Evolutionary conservation across 2,888 invertebrate genomes (phyloP).

Genomic region (Eupithecia exiguata): DNA sequence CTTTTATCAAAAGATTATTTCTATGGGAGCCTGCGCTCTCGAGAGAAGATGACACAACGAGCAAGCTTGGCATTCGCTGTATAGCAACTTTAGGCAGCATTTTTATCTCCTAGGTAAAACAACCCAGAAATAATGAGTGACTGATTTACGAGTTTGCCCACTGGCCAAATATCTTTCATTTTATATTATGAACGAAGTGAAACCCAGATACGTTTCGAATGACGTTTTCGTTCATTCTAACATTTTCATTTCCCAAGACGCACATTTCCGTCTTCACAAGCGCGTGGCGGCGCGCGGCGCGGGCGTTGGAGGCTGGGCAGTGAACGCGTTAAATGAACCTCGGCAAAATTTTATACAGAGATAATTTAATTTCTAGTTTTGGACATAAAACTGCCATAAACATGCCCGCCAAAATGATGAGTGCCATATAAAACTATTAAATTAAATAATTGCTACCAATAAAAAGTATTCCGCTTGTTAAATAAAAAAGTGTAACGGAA

Average conservation of each 20-base stretch:
- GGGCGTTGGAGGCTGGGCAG: no score
- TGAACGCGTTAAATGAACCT: background rate
- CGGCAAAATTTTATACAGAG: background rate
- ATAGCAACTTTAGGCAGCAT: background rate
- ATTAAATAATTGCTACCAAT: conserved; percentile 15
- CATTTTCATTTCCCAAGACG: no score
- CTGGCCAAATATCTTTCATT: background rate
- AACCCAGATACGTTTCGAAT: conserved; percentile 4
- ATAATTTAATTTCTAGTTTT: background rate
- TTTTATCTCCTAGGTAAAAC: conserved; percentile 8
- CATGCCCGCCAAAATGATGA: background rate
- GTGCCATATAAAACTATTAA: conserved; percentile 5
- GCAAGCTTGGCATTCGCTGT: conserved; percentile 2
- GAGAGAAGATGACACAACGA: background rate
- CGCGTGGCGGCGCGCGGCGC: no score
- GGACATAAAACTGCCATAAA: background rate
- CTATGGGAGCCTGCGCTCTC: background rate
- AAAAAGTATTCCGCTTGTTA: conserved; percentile 20
- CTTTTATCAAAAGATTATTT: no score
- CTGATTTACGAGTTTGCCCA: conserved; percentile 7
- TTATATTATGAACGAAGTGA: background rate
- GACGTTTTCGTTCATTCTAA: background rate
- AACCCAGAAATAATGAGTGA: conserved; percentile 8
- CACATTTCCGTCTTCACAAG: no score
- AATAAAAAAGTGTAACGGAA: conserved; percentile 29